Evolutionary conservation across 2,113 vertebrate genomes (phyloP).

Genomic region (Azemiops feae): DNA sequence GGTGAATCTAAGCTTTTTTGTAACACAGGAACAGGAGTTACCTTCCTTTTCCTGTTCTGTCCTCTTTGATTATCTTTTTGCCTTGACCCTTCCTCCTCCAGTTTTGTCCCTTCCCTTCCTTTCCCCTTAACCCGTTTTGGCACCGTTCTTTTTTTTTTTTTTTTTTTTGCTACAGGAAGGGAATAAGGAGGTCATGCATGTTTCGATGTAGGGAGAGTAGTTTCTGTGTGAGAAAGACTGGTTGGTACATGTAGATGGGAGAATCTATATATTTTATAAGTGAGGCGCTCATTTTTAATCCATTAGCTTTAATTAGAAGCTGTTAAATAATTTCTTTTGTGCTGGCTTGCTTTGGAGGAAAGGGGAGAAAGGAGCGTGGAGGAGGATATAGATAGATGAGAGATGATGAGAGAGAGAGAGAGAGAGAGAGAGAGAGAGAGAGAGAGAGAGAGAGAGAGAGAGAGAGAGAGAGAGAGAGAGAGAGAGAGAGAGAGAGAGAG

Average conservation of each 20-base stretch:
- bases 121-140: not conserved
- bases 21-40: not conserved
- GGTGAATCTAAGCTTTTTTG: not conserved
- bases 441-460: no score
- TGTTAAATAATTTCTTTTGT: not conserved
- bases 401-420: not conserved
- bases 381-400: not conserved
- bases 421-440: no score
- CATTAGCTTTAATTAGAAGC: not conserved
- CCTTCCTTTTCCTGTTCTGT: not conserved
- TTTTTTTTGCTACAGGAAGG: not conserved
- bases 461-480: not conserved
- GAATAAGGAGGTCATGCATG: not conserved
- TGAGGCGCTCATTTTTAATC: not conserved
- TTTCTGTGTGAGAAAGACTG: not conserved
- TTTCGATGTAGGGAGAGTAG: not conserved
- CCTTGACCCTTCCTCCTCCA: not conserved
- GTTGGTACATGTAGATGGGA: not conserved
- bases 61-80: not conserved
- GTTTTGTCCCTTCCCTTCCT: not conserved
- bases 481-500: no score
- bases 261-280: not conserved
- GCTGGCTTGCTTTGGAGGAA: not conserved
- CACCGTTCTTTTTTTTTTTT: not conserved
- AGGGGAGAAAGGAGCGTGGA: not conserved